These are phyloP conservation scores for Busseola fusca DNA, from an alignment of 2,888 invertebrate genomes.

Conservation along the genomic window DNA sequence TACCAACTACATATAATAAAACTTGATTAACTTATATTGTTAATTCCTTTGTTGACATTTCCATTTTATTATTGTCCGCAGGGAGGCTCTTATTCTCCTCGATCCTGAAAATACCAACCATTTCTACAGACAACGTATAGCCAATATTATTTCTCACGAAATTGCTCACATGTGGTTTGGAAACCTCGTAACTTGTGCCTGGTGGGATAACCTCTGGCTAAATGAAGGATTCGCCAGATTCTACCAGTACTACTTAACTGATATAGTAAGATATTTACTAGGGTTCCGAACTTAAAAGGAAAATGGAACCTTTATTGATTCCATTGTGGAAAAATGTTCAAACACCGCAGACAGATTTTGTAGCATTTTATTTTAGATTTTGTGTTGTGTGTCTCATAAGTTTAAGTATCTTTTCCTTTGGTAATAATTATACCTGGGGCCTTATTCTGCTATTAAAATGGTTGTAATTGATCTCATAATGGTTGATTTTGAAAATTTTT, in stretches of 20 bases:
- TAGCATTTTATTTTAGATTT: no score
- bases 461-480: no score
- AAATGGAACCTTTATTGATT: neutral
- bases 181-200: conserved; percentile 92
- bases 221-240: conserved; percentile 92
- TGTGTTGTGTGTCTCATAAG: no score
- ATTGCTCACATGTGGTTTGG: conserved; percentile 95
- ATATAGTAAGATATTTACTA: conserved; percentile 74
- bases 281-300: neutral
- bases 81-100: conserved; percentile 90
- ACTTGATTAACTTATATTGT: neutral
- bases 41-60: neutral
- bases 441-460: no score
- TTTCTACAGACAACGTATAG: conserved; percentile 90
- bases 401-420: no score
- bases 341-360: neutral
- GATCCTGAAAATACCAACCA: conserved; percentile 84
- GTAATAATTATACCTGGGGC: neutral
- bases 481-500: no score
- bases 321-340: neutral
- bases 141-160: conserved; percentile 93
- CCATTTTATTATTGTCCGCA: conserved; percentile 65
- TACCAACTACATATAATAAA: neutral
- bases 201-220: conserved; percentile 93
- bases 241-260: conserved; percentile 91